Evolutionary conservation across 2,888 invertebrate species (phyloP).

Genomic region (Empis livida): DNA sequence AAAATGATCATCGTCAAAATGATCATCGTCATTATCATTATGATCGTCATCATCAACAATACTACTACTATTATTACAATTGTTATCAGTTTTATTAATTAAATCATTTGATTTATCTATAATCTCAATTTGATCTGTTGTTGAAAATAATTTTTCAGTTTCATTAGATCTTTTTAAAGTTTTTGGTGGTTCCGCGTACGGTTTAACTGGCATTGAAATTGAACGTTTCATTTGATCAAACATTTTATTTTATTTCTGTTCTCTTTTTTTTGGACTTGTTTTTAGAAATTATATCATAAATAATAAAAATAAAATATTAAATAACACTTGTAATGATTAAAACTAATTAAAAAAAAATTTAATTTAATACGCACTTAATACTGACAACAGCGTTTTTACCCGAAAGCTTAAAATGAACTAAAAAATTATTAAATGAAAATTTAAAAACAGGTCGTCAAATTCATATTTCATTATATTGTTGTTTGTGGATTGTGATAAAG

Average conservation of each 20-base stretch:
- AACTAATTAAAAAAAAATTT: no score
- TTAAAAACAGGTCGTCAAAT: no score
- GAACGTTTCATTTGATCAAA: conserved; percentile 23
- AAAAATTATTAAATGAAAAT: no score
- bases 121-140: conserved; percentile 10
- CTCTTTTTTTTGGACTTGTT: not conserved
- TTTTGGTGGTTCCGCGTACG: conserved; percentile 20
- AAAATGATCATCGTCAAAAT: no score
- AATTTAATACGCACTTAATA: no score
- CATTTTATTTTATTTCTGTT: not conserved
- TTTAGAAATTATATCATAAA: not conserved
- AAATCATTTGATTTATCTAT: not conserved
- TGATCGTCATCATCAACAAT: not conserved
- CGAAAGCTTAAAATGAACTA: no score
- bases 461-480: no score
- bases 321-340: no score
- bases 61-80: no score
- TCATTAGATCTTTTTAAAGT: conserved; percentile 28
- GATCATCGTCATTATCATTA: not conserved
- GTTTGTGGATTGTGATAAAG: no score
- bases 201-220: conserved; percentile 32
- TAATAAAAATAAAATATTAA: not conserved
- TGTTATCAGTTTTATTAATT: no score
- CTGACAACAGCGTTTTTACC: no score
- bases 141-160: conserved; percentile 23